These are phyloP conservation scores for Trichogramma dendrolimi DNA, from an alignment of 2,888 invertebrate genomes.

Conservation along the genomic window DNA sequence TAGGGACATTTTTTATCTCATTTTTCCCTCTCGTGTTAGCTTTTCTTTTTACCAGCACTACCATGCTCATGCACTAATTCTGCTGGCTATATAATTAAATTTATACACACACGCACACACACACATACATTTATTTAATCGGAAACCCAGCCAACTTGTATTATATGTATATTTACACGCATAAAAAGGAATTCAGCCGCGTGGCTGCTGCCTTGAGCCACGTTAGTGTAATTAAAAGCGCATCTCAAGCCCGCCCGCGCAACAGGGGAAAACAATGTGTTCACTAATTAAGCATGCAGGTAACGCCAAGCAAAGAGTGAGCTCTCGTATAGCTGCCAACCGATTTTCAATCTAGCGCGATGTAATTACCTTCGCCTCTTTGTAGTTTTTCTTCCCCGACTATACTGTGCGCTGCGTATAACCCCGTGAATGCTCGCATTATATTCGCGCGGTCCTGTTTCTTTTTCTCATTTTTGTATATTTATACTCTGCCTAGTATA, in stretches of 20 bases:
- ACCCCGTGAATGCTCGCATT: too few species aligned
- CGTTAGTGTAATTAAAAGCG: constrained; percentile 46
- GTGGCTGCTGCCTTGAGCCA: background rate
- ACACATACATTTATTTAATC: constrained; percentile 42
- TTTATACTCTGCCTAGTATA: too few species aligned
- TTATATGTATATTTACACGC: too few species aligned
- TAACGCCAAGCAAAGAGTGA: background rate
- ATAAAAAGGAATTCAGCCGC: background rate
- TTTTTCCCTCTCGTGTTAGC: too few species aligned
- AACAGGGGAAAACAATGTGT: constrained; percentile 6
- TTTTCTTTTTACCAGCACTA: too few species aligned
- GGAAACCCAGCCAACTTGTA: constrained; percentile 34
- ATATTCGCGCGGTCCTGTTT: too few species aligned
- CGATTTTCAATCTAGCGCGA: constrained; percentile 6
- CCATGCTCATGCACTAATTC: too few species aligned
- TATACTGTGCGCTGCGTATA: too few species aligned
- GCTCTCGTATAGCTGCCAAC: background rate
- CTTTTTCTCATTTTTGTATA: too few species aligned
- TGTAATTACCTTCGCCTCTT: constrained; percentile 11
- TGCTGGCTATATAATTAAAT: constrained; percentile 46
- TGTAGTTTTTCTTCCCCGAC: too few species aligned
- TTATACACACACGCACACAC: constrained; percentile 31
- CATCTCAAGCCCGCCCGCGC: constrained; percentile 34
- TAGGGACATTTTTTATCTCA: too few species aligned
- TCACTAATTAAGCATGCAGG: constrained; percentile 14